Evolutionary conservation across 1,140 invertebrate genomes (phyloP).

Genomic region (Brachionus rubens): DNA sequence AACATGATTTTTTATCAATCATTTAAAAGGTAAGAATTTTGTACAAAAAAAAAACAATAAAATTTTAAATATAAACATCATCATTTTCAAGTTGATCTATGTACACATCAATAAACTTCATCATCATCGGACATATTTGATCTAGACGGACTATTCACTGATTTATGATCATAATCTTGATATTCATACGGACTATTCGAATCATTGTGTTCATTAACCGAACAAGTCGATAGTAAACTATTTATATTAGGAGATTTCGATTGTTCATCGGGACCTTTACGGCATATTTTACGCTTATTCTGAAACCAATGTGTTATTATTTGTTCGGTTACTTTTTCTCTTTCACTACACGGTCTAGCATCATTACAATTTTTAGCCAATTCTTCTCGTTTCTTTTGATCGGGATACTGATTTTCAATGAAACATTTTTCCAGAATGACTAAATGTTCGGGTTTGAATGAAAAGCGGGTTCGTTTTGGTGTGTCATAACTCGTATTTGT

Average conservation of each 20-base stretch:
- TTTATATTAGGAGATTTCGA: slow-evolving; percentile 5
- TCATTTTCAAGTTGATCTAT: not conserved
- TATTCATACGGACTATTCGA: slow-evolving; percentile 5
- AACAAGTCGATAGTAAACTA: not conserved
- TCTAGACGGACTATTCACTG: not conserved
- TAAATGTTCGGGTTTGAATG: slow-evolving; percentile 59
- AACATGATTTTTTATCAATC: too few species aligned
- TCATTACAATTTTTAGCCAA: slow-evolving; percentile 59
- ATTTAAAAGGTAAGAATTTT: too few species aligned
- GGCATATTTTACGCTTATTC: slow-evolving; percentile 56
- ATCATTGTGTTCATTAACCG: not conserved
- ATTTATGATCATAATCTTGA: not conserved
- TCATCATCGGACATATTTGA: slow-evolving; percentile 28
- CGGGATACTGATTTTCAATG: slow-evolving; percentile 58
- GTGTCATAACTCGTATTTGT: slow-evolving; percentile 21
- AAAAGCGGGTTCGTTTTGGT: slow-evolving; percentile 57
- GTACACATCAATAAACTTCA: too few species aligned
- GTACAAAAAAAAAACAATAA: too few species aligned
- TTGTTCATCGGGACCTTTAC: slow-evolving; percentile 9
- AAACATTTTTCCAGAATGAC: slow-evolving; percentile 56
- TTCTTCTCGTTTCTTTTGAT: slow-evolving; percentile 55
- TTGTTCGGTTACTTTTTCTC: slow-evolving; percentile 53
- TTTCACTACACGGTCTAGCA: slow-evolving; percentile 49
- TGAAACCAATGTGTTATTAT: slow-evolving; percentile 61
- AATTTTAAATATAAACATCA: too few species aligned